A percentile compares a stretch with the other conserved stretches of the same genome.
Evolutionary conservation across 2,888 invertebrate genomes (phyloP).

Genomic region (Drosophila tripunctata): DNA sequence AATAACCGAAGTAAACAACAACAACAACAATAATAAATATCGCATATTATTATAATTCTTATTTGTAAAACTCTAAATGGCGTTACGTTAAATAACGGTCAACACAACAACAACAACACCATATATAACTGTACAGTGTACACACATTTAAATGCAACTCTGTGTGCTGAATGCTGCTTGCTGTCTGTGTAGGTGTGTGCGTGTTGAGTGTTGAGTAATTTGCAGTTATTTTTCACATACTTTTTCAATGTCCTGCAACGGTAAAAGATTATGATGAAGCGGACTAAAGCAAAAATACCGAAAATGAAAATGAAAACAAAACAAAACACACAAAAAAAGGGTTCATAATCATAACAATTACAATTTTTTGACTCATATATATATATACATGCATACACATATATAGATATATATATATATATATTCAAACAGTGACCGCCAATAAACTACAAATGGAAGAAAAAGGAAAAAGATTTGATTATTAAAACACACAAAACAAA

Average conservation of each 20-base stretch:
- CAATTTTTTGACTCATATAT: slow-evolving; percentile 58
- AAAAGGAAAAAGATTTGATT: slow-evolving; percentile 2
- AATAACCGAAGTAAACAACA: slow-evolving; percentile 71
- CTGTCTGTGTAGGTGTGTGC: slow-evolving; percentile 2
- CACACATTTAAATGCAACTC: slow-evolving; percentile 9
- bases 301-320: slow-evolving; percentile 20
- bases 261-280: slow-evolving; percentile 40
- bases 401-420: slow-evolving; percentile 42
- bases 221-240: slow-evolving; percentile 60
- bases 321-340: slow-evolving; percentile 7
- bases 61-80: slow-evolving; percentile 54
- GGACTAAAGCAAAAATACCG: no score
- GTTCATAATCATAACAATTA: slow-evolving; percentile 60
- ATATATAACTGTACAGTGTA: background rate
- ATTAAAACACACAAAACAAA: slow-evolving; percentile 16
- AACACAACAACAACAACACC: slow-evolving; percentile 45
- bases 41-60: slow-evolving; percentile 60
- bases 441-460: slow-evolving; percentile 58
- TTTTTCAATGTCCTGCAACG: slow-evolving; percentile 42
- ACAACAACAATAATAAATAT: slow-evolving; percentile 70
- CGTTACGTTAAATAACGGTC: slow-evolving; percentile 57
- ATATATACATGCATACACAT: slow-evolving; percentile 31
- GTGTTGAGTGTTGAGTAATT: slow-evolving; percentile 43
- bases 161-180: slow-evolving; percentile 1
- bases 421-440: slow-evolving; percentile 65